These are phyloP conservation scores for Atta colombica DNA, from an alignment of 1,140 invertebrate genomes.

Conservation along the genomic window DNA sequence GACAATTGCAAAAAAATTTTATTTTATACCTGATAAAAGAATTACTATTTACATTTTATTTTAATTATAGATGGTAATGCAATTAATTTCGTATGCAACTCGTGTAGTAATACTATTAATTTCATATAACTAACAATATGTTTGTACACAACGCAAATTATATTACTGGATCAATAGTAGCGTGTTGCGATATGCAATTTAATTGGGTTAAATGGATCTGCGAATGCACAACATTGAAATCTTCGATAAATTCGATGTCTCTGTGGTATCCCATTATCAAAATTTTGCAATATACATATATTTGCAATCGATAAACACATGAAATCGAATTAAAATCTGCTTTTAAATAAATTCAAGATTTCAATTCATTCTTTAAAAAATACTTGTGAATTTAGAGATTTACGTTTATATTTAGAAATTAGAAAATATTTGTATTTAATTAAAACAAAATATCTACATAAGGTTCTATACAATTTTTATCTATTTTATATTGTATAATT, in stretches of 20 bases:
- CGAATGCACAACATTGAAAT: conserved; percentile 22
- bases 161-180: conserved; percentile 9
- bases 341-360: neutral
- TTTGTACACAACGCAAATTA: conserved; percentile 10
- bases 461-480: neutral
- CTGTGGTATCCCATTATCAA: too few species aligned
- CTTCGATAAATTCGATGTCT: neutral
- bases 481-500: neutral
- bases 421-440: neutral
- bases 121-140: neutral
- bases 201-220: conserved; percentile 27
- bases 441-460: neutral
- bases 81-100: neutral
- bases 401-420: neutral
- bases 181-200: conserved; percentile 6
- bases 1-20: neutral
- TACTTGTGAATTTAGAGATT: neutral
- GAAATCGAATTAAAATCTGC: neutral
- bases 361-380: neutral
- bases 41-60: conserved; percentile 8
- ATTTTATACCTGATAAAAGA: neutral
- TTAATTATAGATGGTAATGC: neutral
- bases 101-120: neutral
- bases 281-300: neutral
- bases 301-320: neutral